These are phyloP conservation scores for Andrena marginata DNA, from an alignment of 2,888 invertebrate genomes.

Conservation along the genomic window DNA sequence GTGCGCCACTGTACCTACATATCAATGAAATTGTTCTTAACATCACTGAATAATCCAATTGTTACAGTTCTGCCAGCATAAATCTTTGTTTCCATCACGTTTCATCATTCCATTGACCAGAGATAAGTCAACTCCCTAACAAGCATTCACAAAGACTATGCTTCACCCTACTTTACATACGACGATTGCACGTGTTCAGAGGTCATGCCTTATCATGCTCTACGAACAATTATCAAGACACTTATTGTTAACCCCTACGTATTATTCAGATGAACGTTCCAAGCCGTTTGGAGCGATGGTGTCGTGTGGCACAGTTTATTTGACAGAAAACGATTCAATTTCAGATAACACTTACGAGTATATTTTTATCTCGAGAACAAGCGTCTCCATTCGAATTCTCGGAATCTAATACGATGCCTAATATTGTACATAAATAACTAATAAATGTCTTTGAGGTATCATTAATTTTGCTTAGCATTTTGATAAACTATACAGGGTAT, in stretches of 20 bases:
- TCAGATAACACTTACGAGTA: not conserved
- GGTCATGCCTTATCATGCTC: slow-evolving; percentile 59
- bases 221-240: slow-evolving; percentile 40
- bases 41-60: slow-evolving; percentile 7
- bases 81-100: slow-evolving; percentile 44
- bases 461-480: no score
- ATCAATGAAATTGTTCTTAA: not conserved
- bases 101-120: slow-evolving; percentile 46
- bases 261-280: slow-evolving; percentile 20
- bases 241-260: slow-evolving; percentile 14
- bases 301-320: not conserved
- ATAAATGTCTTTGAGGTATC: not conserved
- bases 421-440: not conserved
- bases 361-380: not conserved
- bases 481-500: no score
- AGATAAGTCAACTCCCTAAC: slow-evolving; percentile 60
- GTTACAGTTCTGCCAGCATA: not conserved
- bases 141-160: slow-evolving; percentile 35
- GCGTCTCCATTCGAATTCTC: not conserved
- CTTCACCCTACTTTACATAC: slow-evolving; percentile 48
- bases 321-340: not conserved
- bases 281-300: not conserved
- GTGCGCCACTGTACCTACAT: no score
- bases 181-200: slow-evolving; percentile 29
- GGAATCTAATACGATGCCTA: not conserved